Base-by-base conservation (phyloP, 2,888 invertebrate species). In the Pseudococcus viburni region DNA sequence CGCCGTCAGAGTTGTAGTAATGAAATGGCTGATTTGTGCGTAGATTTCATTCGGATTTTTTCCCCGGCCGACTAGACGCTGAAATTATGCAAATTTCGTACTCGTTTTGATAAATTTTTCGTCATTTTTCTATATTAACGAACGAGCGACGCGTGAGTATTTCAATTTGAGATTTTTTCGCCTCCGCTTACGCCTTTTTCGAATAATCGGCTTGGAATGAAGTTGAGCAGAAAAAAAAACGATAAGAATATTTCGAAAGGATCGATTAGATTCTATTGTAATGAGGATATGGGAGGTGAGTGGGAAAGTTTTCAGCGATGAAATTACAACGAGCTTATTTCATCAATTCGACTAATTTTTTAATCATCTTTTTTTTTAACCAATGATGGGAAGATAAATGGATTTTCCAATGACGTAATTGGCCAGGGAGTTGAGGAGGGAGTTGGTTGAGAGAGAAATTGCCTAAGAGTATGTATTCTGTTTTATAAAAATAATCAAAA, bases 171-270 rank as follows among this genome's bases (percentile, higher is more conserved):
- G 19, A 59, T 19, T 59, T 59, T 19, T 33, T 33, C 26, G 26
- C 26, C 26, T 33, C 19, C 68, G 33, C 68, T 33, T 33, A 33
- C 26, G 26, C 12, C 0, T 11, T 12, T 5, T 73, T 73, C 33
- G 33, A 73, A 59, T 59, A n/a, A 59, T 59, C 33, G 33, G 33
- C 12, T 73, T 73, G 11, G 26, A 73, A 73, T 15, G 33, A 73
- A 73, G 26, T 73, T 33, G 26, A 26, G 2, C 26, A 73, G 15
- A 33, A 73, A 15, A 73, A 26, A 73, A 73, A 73, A 33, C 68
- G 68, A 73, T 73, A 73, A 73, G 68, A 73, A 73, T 33, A 73
- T 73, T 73, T 33, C 26, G 4, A 73, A 73, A 64, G 68, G 15
- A 73, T 73, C 68, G 68, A 73, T 73, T 73, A 73, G n/a, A 15